Evolutionary conservation across 1,140 invertebrate genomes (phyloP).

Genomic region (Drosophila truncata): DNA sequence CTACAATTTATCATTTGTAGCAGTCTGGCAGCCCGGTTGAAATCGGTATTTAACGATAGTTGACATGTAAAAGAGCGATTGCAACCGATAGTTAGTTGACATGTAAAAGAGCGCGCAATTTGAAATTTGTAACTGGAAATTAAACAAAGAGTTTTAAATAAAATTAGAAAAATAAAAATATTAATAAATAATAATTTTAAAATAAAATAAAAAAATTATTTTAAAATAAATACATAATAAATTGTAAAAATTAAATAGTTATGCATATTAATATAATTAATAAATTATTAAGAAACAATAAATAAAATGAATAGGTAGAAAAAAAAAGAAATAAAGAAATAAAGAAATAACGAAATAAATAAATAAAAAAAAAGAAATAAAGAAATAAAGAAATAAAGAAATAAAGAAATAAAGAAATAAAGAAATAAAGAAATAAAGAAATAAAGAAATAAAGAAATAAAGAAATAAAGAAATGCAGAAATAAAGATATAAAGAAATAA

Average conservation of each 20-base stretch:
- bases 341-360: too few species aligned
- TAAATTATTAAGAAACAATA: not conserved
- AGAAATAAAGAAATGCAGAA: too few species aligned
- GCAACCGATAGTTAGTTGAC: too few species aligned
- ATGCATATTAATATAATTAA: not conserved
- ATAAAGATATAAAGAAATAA: too few species aligned
- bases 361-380: too few species aligned
- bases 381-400: too few species aligned
- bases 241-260: not conserved
- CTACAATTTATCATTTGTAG: fast-evolving
- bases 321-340: too few species aligned
- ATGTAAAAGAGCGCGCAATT: not conserved
- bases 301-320: too few species aligned
- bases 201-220: not conserved
- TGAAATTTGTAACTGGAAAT: not conserved
- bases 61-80: too few species aligned
- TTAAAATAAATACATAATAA: not conserved
- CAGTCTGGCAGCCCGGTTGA: not conserved
- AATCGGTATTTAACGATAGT: not conserved
- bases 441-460: too few species aligned
- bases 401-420: too few species aligned
- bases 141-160: not conserved
- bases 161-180: not conserved
- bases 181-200: not conserved
- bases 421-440: too few species aligned